phyloP scores from a whole-genome alignment of 2,888 invertebrate species.

The Xanthia icteritia region DNA sequence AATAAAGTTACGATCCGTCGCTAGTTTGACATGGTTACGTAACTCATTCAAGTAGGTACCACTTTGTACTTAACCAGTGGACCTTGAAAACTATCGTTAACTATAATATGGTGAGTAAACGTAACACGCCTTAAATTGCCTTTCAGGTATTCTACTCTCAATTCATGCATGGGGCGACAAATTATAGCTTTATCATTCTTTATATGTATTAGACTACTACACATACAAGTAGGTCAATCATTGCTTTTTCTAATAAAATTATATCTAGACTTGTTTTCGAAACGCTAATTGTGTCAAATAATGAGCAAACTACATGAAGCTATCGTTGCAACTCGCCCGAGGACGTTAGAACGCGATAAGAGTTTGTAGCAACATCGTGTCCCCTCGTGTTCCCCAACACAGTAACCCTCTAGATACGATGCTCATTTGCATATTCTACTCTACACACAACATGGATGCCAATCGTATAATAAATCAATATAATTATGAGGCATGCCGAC shows the following conservation, averaged over 20 bases:
- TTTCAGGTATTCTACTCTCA: conserved; percentile 19
- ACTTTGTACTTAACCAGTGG: conserved; percentile 38
- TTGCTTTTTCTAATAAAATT: not conserved
- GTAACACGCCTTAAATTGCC: conserved; percentile 37
- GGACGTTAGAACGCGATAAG: conserved; percentile 37
- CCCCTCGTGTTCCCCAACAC: conserved; percentile 38
- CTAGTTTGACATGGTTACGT: conserved; percentile 50
- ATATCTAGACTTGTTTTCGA: not conserved
- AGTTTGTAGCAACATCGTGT: conserved; percentile 26
- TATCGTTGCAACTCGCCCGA: conserved; percentile 23
- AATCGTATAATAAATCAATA: conserved; percentile 57
- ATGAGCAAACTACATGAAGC: conserved; percentile 9
- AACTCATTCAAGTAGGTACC: conserved; percentile 59
- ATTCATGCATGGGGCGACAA: conserved; percentile 6
- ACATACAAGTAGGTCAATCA: not conserved
- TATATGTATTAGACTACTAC: not conserved
- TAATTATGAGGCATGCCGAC: conserved; percentile 33
- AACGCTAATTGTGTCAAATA: conserved; percentile 8
- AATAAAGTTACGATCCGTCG: conserved; percentile 18
- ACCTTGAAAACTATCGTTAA: conserved; percentile 50
- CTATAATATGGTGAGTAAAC: conserved; percentile 22
- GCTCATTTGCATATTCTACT: conserved; percentile 52
- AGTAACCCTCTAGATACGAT: conserved; percentile 27
- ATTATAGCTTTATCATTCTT: conserved; percentile 18
- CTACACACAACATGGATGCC: conserved; percentile 44